These are phyloP conservation scores for Noctua janthe DNA, from an alignment of 2,888 invertebrate genomes.

Conservation along the genomic window DNA sequence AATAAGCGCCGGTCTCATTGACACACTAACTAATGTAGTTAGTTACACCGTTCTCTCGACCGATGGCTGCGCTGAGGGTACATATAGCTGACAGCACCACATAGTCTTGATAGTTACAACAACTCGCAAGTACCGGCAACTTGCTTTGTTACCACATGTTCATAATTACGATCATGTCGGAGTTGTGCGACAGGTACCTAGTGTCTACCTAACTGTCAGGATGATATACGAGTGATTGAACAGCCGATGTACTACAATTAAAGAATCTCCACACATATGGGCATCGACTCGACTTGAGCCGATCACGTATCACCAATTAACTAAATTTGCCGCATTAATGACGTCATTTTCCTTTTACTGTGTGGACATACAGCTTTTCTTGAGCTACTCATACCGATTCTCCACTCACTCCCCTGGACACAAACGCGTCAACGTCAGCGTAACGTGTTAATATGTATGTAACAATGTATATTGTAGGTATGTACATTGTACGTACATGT, in stretches of 20 bases:
- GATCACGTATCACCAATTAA: neutral
- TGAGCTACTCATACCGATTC: neutral
- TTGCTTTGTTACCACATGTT: slow-evolving; percentile 20
- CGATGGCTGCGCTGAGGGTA: neutral
- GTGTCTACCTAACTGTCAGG: neutral
- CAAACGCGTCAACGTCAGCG: neutral
- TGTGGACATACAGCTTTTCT: neutral
- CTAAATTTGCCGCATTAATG: neutral
- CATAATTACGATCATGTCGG: neutral
- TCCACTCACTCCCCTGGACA: neutral
- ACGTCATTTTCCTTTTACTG: neutral
- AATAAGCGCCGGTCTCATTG: neutral
- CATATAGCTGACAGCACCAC: slow-evolving; percentile 12
- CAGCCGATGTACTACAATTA: neutral
- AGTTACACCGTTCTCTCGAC: neutral
- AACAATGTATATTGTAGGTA: too few relatives aligned
- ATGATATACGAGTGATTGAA: neutral
- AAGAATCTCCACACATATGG: neutral
- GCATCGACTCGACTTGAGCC: neutral
- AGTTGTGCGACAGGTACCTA: neutral
- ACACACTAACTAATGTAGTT: slow-evolving; percentile 7
- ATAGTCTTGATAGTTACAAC: slow-evolving; percentile 2
- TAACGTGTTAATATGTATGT: neutral
- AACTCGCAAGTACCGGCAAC: slow-evolving; percentile 22
- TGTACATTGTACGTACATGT: neutral